Percentiles rank a stretch among this genome's conserved stretches.
Evolutionary conservation across 1,140 invertebrate species (phyloP).

Genomic region (Drosophila triauraria): DNA sequence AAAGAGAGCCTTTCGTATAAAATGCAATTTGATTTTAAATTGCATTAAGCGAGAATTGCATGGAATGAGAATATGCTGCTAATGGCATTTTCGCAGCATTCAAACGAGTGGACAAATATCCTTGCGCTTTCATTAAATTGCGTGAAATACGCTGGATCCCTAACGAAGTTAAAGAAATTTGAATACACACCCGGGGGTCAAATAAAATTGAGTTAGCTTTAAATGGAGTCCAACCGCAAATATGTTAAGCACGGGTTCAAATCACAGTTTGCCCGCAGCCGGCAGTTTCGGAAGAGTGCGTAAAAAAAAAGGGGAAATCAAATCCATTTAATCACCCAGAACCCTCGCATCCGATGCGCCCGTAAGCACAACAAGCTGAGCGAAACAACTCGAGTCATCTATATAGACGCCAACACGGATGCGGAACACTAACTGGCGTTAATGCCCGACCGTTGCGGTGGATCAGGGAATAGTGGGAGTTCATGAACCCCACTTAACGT

Average conservation of each 20-base stretch:
- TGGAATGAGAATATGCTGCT: conserved; percentile 30
- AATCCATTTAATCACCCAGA: conserved; percentile 72
- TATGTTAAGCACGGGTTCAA: conserved; percentile 30
- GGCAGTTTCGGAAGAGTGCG: conserved; percentile 4
- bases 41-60: conserved; percentile 65
- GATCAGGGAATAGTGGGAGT: conserved; percentile 44
- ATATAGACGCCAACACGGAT: conserved; percentile 12
- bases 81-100: conserved; percentile 29
- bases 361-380: conserved; percentile 27
- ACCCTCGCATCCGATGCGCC: conserved; percentile 45
- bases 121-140: conserved; percentile 15
- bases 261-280: conserved; percentile 22
- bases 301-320: conserved; percentile 55
- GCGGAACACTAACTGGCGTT: conserved; percentile 62
- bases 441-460: conserved; percentile 50
- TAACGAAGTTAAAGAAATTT: conserved; percentile 28
- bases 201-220: conserved; percentile 11
- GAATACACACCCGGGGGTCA: conserved; percentile 2
- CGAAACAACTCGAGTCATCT: conserved; percentile 27
- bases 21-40: conserved; percentile 76
- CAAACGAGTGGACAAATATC: conserved; percentile 28
- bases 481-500: conserved; percentile 73
- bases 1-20: conserved; percentile 51
- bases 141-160: neutral
- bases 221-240: conserved; percentile 39